Evolutionary conservation across 2,797 vertebrate genomes (phyloP).

Genomic region (Neoniphon sammara): DNA sequence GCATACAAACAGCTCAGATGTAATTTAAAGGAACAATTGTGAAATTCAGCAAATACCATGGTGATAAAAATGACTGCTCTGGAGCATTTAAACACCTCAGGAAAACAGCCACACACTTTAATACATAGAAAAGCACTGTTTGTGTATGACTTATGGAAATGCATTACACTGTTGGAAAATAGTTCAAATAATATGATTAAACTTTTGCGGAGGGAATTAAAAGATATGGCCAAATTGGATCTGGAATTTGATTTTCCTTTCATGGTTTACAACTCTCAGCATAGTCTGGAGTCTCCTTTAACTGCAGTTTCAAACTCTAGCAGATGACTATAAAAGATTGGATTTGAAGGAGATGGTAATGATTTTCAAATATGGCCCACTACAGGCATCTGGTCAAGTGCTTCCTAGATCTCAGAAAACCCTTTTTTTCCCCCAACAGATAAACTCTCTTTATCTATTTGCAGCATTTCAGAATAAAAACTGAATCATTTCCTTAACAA

Average conservation of each 20-base stretch:
- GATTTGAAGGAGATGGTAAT: constrained; percentile 13
- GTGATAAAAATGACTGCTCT: neutral
- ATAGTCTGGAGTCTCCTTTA: neutral
- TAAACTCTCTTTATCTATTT: neutral
- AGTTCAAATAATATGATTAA: constrained; percentile 21
- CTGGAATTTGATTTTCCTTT: constrained; percentile 13
- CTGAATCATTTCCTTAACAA: constrained; percentile 59
- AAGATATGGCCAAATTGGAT: constrained; percentile 10
- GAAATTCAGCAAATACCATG: neutral
- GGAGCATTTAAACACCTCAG: neutral
- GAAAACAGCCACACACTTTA: neutral
- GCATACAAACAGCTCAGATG: neutral
- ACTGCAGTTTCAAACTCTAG: constrained; percentile 15
- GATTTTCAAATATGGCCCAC: neutral
- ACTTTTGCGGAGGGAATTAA: constrained; percentile 6
- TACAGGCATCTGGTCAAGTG: constrained; percentile 22
- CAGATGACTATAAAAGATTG: neutral
- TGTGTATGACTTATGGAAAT: neutral
- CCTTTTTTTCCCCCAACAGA: neutral
- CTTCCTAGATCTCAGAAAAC: constrained; percentile 8
- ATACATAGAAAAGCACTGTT: constrained; percentile 6
- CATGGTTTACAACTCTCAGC: neutral
- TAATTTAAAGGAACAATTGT: neutral
- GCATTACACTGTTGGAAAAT: constrained; percentile 9
- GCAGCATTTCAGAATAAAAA: constrained; percentile 47